Evolutionary conservation across 2,888 invertebrate genomes (phyloP), one percentile per base, ranked within the genome.

Genomic region (Lapara coniferarum): DNA sequence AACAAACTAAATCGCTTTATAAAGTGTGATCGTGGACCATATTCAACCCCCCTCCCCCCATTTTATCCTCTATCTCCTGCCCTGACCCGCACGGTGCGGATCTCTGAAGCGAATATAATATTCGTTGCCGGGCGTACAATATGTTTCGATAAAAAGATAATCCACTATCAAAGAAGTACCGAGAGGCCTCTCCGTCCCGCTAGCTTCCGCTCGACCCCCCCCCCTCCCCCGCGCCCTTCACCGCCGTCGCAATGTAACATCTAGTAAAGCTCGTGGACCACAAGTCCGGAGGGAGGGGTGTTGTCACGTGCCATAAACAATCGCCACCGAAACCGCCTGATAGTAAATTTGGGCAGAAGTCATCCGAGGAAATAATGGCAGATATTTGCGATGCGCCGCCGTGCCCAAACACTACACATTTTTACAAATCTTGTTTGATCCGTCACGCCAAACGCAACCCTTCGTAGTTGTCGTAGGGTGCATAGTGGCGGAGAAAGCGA

Each of bases 271-370:
- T 85, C 85, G 86, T 86, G 87, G 87, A 88, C 87, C 85, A 81
- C 84, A 86, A 84, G 84, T 25, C 6, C 30, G 16, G 19, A 37
- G 25, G 68, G 51, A 30, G 10, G 52, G 58, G 19, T 12, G 16
- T 13, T 19, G 19, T 59, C 19, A 66, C 44, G 25, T 66, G 37
- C 63, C 84, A 84, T 89, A 89, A 89, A 89, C 89, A 89, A 88
- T 87, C 83, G 84, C 82, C 81, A 84, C 85, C 88, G 84, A 85
- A 86, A 85, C 87, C 85, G 78, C 78, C 82, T 83, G 81, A 86
- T 85, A 88, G 80, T 88, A 88, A 81, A 87, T 88, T 86, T 84
- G 81, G 80, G 82, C 83, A 85, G 81, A 82, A 87, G 85, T 88
- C 87, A 89, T 89, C 86, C 85, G 78, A 82, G 77, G 82, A 77